Conservation (phyloP, 2,797 vertebrate genomes). For the Chelidonichthys spinosus region DNA sequence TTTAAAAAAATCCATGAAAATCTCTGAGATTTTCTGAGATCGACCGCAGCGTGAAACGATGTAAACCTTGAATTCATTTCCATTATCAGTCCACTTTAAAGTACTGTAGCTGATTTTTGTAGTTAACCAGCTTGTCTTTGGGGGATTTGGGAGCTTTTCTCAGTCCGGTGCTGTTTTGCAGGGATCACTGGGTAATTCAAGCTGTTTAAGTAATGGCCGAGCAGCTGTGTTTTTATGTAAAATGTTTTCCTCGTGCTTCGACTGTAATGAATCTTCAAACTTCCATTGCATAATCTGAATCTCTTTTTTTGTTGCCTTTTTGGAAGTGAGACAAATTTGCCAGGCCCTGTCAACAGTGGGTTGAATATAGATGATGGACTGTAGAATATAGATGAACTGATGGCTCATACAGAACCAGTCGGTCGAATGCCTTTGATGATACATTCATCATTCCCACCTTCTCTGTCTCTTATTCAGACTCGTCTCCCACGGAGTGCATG, state of each 20-base stretch:
- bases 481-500: constrained; percentile 88
- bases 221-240: not conserved
- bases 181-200: not conserved
- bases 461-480: constrained; percentile 74
- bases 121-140: not conserved
- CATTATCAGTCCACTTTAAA: not conserved
- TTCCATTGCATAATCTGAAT: not conserved
- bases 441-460: constrained; percentile 42
- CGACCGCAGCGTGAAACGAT: not conserved
- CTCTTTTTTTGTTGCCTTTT: not conserved
- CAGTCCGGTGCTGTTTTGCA: not conserved
- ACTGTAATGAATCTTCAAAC: not conserved
- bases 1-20: not conserved
- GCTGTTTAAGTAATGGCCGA: not conserved
- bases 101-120: not conserved
- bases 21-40: not conserved
- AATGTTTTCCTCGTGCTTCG: not conserved
- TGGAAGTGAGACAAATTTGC: not conserved
- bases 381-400: constrained; percentile 10
- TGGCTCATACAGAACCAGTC: constrained; percentile 14
- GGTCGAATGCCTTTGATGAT: constrained; percentile 8
- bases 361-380: constrained; percentile 29
- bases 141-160: not conserved
- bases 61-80: not conserved
- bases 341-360: not conserved